These are phyloP conservation scores for Macroglossus sobrinus DNA, from an alignment of 2,113 vertebrate genomes.

Conservation along the genomic window DNA sequence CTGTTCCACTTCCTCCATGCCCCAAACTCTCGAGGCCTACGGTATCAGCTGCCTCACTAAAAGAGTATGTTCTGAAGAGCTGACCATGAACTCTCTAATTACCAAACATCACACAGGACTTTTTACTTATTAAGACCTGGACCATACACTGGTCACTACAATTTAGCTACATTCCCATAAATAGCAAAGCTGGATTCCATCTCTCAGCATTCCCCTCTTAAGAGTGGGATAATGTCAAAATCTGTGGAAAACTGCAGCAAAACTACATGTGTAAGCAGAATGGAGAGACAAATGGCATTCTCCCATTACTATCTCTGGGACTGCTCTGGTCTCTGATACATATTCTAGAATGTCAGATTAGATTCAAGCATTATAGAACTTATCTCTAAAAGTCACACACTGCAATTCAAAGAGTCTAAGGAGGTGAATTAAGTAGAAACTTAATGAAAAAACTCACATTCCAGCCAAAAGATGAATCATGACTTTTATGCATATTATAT, in stretches of 20 bases:
- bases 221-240: background rate
- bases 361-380: slow-evolving; percentile 23
- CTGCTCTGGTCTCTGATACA: background rate
- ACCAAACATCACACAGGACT: background rate
- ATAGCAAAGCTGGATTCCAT: background rate
- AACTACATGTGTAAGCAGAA: background rate
- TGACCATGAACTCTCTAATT: background rate
- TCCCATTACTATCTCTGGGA: background rate
- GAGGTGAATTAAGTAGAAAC: slow-evolving; percentile 31
- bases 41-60: background rate
- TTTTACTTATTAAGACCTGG: background rate
- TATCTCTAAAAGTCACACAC: slow-evolving; percentile 11
- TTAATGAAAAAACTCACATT: slow-evolving; percentile 45
- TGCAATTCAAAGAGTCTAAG: slow-evolving; percentile 19
- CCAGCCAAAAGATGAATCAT: slow-evolving; percentile 53
- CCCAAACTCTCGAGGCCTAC: background rate
- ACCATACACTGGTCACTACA: background rate
- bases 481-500: slow-evolving; percentile 50
- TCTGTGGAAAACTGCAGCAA: slow-evolving; percentile 19
- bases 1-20: background rate
- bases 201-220: background rate
- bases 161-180: background rate
- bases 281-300: background rate
- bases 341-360: slow-evolving; percentile 6
- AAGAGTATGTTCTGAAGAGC: background rate